Evolutionary conservation across 2,888 invertebrate genomes (phyloP).

Genomic region (Eupithecia tripunctaria): DNA sequence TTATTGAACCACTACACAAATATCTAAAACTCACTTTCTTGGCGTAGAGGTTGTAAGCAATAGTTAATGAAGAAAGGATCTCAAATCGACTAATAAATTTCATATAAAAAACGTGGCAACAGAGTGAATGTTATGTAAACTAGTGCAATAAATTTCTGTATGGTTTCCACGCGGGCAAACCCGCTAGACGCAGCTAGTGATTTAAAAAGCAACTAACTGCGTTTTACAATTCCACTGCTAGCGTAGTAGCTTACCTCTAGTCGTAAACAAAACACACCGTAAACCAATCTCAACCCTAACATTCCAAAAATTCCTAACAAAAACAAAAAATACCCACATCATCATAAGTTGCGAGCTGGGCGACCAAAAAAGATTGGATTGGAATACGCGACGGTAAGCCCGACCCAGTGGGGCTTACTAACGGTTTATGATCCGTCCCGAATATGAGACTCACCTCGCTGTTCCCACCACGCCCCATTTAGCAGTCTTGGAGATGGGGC

Average conservation of each 20-base stretch:
- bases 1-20: no score
- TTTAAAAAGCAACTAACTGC: background rate
- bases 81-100: no score
- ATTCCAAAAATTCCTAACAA: background rate
- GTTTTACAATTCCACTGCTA: background rate
- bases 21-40: no score
- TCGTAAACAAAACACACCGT: background rate
- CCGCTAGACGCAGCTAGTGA: no score
- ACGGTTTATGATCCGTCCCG: conserved; percentile 35
- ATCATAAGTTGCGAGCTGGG: conserved; percentile 31
- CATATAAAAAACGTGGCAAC: no score
- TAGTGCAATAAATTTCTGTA: no score
- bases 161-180: no score
- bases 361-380: conserved; percentile 36
- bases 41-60: no score
- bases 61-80: no score
- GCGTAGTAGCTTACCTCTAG: background rate
- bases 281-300: conserved; percentile 2
- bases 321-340: conserved; percentile 5
- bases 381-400: conserved; percentile 22
- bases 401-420: conserved; percentile 28
- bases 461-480: conserved; percentile 34
- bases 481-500: conserved; percentile 15
- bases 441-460: conserved; percentile 34
- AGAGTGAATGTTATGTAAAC: no score